Percentiles rank a stretch among this genome's conserved stretches.
phyloP scores from a whole-genome alignment of 2,888 invertebrate genomes.

The Drosophila histrio region DNA sequence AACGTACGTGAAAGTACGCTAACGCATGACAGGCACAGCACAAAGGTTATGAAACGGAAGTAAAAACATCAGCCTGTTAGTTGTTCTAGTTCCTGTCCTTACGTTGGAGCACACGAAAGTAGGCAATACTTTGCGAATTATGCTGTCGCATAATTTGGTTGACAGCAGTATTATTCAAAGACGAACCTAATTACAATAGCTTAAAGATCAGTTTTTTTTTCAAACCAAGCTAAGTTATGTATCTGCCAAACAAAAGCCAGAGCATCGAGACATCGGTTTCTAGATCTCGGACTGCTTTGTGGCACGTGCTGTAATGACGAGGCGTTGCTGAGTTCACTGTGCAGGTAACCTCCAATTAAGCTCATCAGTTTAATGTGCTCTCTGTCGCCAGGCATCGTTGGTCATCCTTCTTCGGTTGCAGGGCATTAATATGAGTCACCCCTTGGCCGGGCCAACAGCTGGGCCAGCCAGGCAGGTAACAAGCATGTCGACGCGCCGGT shows the following conservation, averaged over 20 bases:
- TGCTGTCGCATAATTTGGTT: neutral
- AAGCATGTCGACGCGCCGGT: constrained; percentile 63
- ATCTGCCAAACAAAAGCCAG: neutral
- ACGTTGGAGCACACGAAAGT: constrained; percentile 7
- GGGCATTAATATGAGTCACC: constrained; percentile 75
- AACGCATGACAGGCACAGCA: constrained; percentile 52
- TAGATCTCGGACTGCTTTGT: neutral
- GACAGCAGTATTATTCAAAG: neutral
- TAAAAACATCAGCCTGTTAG: constrained; percentile 49
- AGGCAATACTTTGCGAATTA: constrained; percentile 19
- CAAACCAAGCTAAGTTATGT: too few relatives aligned
- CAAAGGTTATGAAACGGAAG: constrained; percentile 51
- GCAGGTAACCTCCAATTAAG: constrained; percentile 77
- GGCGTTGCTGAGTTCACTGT: constrained; percentile 31
- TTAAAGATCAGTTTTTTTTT: neutral
- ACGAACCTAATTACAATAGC: neutral
- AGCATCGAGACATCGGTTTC: constrained; percentile 5
- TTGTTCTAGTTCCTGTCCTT: constrained; percentile 22
- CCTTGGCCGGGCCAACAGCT: constrained; percentile 14
- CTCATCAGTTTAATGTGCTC: constrained; percentile 79
- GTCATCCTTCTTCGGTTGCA: constrained; percentile 20
- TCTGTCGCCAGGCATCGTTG: constrained; percentile 51
- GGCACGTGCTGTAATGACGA: constrained; percentile 52
- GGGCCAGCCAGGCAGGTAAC: constrained; percentile 49
- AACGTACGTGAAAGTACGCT: constrained; percentile 41